A percentile compares a stretch with the other conserved stretches of the same genome.
Evolutionary conservation across 2,113 vertebrate species (phyloP).

Genomic region (Phycodurus eques): DNA sequence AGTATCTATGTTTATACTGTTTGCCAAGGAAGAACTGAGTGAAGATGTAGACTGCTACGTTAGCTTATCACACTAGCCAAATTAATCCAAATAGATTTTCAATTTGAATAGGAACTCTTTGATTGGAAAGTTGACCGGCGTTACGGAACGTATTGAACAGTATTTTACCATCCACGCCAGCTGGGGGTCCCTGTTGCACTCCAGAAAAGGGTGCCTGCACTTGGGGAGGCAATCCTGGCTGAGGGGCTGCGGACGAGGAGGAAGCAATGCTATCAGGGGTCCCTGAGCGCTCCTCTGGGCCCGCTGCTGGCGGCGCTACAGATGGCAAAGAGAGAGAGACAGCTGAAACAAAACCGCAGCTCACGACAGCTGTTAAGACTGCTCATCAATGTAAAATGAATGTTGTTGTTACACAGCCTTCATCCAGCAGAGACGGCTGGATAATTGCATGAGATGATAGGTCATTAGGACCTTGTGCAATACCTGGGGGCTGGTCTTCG

Average conservation of each 20-base stretch:
- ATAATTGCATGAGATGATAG: not conserved
- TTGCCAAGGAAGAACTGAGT: too few relatives aligned
- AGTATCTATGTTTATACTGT: too few relatives aligned
- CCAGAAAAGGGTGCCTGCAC: slow-evolving; percentile 82
- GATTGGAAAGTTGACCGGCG: not conserved
- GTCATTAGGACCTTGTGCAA: not conserved
- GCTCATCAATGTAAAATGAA: not conserved
- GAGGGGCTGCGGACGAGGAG: slow-evolving; percentile 87
- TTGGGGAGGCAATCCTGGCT: slow-evolving; percentile 80
- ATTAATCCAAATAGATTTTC: too few relatives aligned
- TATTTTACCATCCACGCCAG: slow-evolving; percentile 88
- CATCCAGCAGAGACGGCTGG: not conserved
- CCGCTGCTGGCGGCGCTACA: slow-evolving; percentile 71
- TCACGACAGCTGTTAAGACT: not conserved
- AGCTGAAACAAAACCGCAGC: not conserved
- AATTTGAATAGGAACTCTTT: too few relatives aligned
- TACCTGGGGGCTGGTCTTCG: slow-evolving; percentile 92
- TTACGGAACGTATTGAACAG: too few relatives aligned
- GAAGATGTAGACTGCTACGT: too few relatives aligned
- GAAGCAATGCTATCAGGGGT: slow-evolving; percentile 96
- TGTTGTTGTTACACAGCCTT: not conserved
- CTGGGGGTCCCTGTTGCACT: slow-evolving; percentile 82
- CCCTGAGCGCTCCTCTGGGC: slow-evolving; percentile 88
- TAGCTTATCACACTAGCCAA: too few relatives aligned
- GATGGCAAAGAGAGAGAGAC: not conserved